These are phyloP conservation scores for Automeris io DNA, from an alignment of 2,888 invertebrate genomes.

Conservation along the genomic window DNA sequence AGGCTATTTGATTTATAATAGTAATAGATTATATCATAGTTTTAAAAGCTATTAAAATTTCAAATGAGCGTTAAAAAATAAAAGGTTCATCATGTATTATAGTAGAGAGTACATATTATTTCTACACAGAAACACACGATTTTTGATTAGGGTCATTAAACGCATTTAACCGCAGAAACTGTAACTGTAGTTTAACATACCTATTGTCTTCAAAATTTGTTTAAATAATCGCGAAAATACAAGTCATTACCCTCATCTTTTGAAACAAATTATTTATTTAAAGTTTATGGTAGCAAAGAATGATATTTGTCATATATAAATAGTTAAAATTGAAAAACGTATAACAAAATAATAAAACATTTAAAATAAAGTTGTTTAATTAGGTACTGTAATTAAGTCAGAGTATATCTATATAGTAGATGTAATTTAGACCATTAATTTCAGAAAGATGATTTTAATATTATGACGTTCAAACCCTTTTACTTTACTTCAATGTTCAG, in stretches of 20 bases:
- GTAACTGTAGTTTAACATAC: not conserved
- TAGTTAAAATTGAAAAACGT: not conserved
- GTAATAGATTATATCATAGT: too few species aligned
- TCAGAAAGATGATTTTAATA: too few species aligned
- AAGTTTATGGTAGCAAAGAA: not conserved
- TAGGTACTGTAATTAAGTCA: too few species aligned
- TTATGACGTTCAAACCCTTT: too few species aligned
- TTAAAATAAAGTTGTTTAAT: not conserved
- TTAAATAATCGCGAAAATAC: not conserved
- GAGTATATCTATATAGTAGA: too few species aligned
- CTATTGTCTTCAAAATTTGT: not conserved
- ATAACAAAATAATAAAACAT: not conserved
- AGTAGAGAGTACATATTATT: too few species aligned
- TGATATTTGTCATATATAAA: not conserved
- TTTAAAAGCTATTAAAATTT: too few species aligned
- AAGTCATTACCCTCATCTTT: slow-evolving; percentile 1
- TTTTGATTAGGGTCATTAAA: slow-evolving; percentile 5
- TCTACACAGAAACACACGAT: not conserved
- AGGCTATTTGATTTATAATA: too few species aligned
- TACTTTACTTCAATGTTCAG: too few species aligned
- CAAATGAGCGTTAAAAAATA: too few species aligned
- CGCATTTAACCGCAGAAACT: slow-evolving; percentile 3
- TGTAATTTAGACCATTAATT: too few species aligned
- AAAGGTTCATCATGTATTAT: too few species aligned
- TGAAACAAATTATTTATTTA: not conserved